Percentiles rank a stretch among this genome's conserved stretches.
phyloP scores from a whole-genome alignment of 2,797 vertebrate genomes.

The Gephyroberyx darwinii region DNA sequence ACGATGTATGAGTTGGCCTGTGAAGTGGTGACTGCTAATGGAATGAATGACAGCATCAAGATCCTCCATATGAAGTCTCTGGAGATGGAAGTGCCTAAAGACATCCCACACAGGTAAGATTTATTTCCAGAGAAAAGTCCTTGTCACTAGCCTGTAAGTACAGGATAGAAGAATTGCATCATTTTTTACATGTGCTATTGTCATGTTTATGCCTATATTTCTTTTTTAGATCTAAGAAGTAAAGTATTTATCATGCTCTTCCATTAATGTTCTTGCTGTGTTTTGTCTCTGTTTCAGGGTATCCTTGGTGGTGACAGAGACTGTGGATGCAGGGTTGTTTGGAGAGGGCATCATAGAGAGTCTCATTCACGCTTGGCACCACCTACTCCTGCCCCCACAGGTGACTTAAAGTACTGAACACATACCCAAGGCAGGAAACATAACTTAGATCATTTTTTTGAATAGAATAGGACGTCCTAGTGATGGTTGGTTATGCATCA shows the following conservation, averaged over 20 bases:
- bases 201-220: background rate
- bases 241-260: background rate
- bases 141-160: background rate
- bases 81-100: slow-evolving; percentile 91
- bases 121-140: background rate
- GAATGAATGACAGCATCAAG: slow-evolving; percentile 87
- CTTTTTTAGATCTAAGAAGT: background rate
- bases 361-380: slow-evolving; percentile 96
- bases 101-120: slow-evolving; percentile 90
- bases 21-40: slow-evolving; percentile 91
- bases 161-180: background rate
- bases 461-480: too few species aligned
- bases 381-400: slow-evolving; percentile 93
- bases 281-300: slow-evolving; percentile 79
- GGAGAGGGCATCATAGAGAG: slow-evolving; percentile 98
- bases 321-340: slow-evolving; percentile 97
- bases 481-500: too few species aligned
- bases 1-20: slow-evolving; percentile 96
- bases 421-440: background rate
- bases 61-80: slow-evolving; percentile 94
- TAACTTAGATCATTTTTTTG: background rate
- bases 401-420: slow-evolving; percentile 71
- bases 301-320: slow-evolving; percentile 98
- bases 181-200: background rate
- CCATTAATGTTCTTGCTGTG: background rate